Evolutionary conservation across 2,797 vertebrate species (phyloP).

Genomic region (Morelia viridis): DNA sequence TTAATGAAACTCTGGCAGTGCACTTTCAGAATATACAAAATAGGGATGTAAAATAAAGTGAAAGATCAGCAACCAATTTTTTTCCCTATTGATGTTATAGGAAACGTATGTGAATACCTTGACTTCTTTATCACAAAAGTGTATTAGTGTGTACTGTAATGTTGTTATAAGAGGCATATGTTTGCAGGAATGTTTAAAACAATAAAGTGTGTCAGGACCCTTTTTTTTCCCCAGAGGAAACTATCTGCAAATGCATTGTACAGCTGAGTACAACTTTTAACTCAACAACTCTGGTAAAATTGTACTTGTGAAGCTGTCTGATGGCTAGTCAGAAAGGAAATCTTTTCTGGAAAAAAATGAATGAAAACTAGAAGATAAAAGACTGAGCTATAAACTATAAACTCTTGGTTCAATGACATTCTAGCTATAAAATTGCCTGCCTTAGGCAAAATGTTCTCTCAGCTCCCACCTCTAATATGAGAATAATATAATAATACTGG

Average conservation of each 20-base stretch:
- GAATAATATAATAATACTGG: not conserved
- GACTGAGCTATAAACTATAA: not conserved
- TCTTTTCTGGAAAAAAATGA: not conserved
- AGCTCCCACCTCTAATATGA: not conserved
- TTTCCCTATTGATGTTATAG: not conserved
- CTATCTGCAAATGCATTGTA: conserved; percentile 25
- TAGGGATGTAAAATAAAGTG: not conserved
- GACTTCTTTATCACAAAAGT: conserved; percentile 1
- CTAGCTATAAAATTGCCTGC: not conserved
- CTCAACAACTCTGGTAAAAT: not conserved
- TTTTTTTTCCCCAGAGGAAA: conserved; percentile 23
- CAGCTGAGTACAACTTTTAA: not conserved
- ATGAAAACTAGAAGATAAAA: not conserved
- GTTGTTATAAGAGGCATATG: not conserved
- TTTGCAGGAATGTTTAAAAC: conserved; percentile 33
- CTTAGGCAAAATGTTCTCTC: not conserved
- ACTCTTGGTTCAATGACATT: not conserved
- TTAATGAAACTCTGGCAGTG: conserved; percentile 8
- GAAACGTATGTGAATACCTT: not conserved
- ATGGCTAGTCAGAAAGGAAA: conserved; percentile 27
- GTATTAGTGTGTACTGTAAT: not conserved
- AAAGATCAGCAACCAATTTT: not conserved
- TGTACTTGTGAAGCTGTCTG: not conserved
- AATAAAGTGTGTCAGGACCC: rapidly evolving
- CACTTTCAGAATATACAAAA: not conserved